Percentiles rank a stretch among this genome's conserved stretches.
phyloP scores from a whole-genome alignment of 2,797 vertebrate species.

The Dendrocincla fuliginosa region DNA sequence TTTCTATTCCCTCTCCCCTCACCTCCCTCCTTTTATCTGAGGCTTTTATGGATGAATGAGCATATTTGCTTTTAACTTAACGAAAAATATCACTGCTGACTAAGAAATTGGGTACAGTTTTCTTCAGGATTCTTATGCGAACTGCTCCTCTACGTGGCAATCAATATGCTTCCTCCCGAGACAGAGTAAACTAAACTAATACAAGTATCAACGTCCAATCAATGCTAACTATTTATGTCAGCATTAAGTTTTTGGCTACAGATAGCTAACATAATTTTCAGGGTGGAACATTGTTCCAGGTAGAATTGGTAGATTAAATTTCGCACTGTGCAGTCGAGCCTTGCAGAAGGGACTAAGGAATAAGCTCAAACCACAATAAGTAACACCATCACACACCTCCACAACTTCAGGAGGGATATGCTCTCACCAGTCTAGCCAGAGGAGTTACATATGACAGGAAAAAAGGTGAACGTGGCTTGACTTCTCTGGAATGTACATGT shows the following conservation, averaged over 20 bases:
- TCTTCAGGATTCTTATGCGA: background rate
- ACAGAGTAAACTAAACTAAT: background rate
- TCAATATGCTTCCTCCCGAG: background rate
- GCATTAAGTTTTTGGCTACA: background rate
- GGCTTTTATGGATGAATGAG: background rate
- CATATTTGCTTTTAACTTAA: background rate
- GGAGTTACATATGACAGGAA: background rate
- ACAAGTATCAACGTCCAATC: background rate
- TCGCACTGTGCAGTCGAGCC: background rate
- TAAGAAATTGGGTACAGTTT: background rate
- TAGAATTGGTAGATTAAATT: background rate
- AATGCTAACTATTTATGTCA: background rate
- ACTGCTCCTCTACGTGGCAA: background rate
- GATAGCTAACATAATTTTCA: background rate
- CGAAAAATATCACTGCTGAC: background rate
- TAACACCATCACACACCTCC: too few species aligned
- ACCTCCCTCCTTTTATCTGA: background rate
- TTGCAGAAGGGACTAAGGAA: background rate
- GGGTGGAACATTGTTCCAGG: background rate
- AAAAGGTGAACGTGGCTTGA: background rate
- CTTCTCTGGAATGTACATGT: background rate
- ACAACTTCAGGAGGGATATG: rapidly evolving
- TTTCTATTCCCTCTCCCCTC: background rate
- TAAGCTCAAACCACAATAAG: background rate
- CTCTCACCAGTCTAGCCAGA: background rate